These are phyloP conservation scores for Pseudonaja textilis DNA, from an alignment of 2,113 vertebrate species.

Conservation along the genomic window DNA sequence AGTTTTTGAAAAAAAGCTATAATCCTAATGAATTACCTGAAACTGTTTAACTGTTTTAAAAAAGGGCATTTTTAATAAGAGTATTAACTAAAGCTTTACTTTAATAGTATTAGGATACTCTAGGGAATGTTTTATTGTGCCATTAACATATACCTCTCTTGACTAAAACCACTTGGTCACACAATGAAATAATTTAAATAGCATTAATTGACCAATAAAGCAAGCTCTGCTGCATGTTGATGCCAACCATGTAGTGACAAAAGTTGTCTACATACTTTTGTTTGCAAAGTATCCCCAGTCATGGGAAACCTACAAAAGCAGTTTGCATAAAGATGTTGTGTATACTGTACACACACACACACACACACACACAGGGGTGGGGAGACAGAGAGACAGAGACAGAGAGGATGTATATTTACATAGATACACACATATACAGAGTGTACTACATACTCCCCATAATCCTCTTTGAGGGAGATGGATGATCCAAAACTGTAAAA, in stretches of 20 bases:
- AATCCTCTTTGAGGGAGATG: background rate
- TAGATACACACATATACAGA: background rate
- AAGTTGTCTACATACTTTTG: background rate
- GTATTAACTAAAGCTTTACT: background rate
- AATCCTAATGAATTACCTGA: background rate
- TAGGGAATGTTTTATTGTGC: constrained; percentile 31
- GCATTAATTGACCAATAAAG: constrained; percentile 40
- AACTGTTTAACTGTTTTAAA: background rate
- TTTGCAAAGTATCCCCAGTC: background rate
- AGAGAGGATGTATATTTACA: background rate
- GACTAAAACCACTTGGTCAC: constrained; percentile 12
- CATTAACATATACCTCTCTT: background rate
- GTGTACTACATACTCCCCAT: background rate
- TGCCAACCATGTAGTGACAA: constrained; percentile 1
- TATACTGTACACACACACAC: no score
- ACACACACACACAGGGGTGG: no score
- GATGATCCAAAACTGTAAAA: background rate
- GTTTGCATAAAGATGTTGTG: background rate
- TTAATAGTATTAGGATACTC: constrained; percentile 5
- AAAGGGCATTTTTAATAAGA: constrained; percentile 3
- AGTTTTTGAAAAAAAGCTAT: background rate
- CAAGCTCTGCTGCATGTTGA: background rate
- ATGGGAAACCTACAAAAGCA: background rate
- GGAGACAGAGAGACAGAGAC: no score
- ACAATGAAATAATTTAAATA: background rate